Base-by-base conservation (phyloP, 2,888 invertebrate species). In the Eristalinus aeneus region DNA sequence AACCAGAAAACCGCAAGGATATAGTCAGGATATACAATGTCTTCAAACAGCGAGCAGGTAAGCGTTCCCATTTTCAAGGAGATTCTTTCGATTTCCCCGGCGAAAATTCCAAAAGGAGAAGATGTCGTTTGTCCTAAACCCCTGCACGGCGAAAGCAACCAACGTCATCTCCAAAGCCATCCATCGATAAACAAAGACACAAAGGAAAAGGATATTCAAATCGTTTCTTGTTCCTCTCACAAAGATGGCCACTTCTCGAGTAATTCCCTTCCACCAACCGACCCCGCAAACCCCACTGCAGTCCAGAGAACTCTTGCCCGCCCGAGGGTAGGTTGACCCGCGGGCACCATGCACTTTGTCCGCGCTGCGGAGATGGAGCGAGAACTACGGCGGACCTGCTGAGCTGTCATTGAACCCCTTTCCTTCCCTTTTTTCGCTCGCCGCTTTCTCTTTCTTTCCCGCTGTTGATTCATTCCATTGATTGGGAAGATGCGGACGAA, bases 1-100 rank as follows among this genome's bases (percentile, higher is more conserved):
- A 74, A 79, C 56, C 20, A 77, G 22, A 65, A 71, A 81, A 67
- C 27, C 16, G 23, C 22, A 53, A 78, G 87, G 87, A 87, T 67
- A 78, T 22, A 79, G 32, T 12, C 20, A 78, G 87, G 87, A 87
- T 67, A 78, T 27, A 79, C 67, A 75, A 87, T 87, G 87, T 87
- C 87, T 79, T 87, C 83, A 78, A 78, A 78, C 83, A 87, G 87
- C 83, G 87, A 87, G 61, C 82, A 87, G 87, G 87, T 87, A 83
- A 82, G 83, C 75, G 74, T 72, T 31, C 16, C 39, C 12, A 67
- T 64, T 32, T 9, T n/a, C 12, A n/a, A 60, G 60, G 60, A 46
- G 58, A 79, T 69, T 39, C 60, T 11, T 31, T 79, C 12, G 9
- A 27, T 27, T 27, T 27, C 27, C 27, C 27, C 27, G 27, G 20